Base-by-base conservation (phyloP, 2,113 vertebrate genomes). In the Hippocampus mohnikei region DNA sequence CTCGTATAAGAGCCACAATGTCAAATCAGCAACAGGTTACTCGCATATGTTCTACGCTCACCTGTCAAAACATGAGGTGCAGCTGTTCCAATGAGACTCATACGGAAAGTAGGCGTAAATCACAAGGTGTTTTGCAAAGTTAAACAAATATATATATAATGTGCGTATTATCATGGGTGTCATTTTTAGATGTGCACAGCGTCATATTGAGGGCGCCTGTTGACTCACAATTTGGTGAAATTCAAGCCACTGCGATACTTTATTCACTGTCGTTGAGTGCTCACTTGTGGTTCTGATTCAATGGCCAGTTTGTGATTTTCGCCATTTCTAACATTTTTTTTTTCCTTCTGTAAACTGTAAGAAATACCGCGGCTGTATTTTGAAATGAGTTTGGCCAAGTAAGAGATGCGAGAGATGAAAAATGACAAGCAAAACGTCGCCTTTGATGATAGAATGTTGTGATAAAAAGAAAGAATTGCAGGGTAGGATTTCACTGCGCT, bases 21-120 rank as follows among this genome's bases (percentile, higher is more conserved):
- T 65, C 42, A 65, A 65, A 27, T 8, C 6, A 65, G 13, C 25
- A 65, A 65, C 63, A 46, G 63, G 63, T 65, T 65, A 46, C n/a
- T 46, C 7, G n/a, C n/a, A 16, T 65, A 25, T 46, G 42, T n/a
- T 46, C 27, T 65, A 65, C 63, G 10, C 13, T 65, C 63, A 65
- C 63, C 42, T 48, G 63, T 65, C 63, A 46, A 65, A 65, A 65
- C 40, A 46, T 48, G 15, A 16, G 23, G n/a, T 27, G 41, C 41
- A 65, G 63, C 63, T 65, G 41, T 10, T 33, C 7, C 29, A 18
- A 18, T 60, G 58, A 33, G 27, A 29, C 16, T 18, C 6, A 16
- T 60, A 18, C 8, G 7, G 56, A 16, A 59, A 6, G 58, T 33
- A 3, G 2, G 3, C 10, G 9, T 60, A 8, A n/a, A 55, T 18